Percentiles rank a stretch among this genome's conserved stretches.
phyloP scores from a whole-genome alignment of 2,113 vertebrate genomes.

The Solea senegalensis region DNA sequence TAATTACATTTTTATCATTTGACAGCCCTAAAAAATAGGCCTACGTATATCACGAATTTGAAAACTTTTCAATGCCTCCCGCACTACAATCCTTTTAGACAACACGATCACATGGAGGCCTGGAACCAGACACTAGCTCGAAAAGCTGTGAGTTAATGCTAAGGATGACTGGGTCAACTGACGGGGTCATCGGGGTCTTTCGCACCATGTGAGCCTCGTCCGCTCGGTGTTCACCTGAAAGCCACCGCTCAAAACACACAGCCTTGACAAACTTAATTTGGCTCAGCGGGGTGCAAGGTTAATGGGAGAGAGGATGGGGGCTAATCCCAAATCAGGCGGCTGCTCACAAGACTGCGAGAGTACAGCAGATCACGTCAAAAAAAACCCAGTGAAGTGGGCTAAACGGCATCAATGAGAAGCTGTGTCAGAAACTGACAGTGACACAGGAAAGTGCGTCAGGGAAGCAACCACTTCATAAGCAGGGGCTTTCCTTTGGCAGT shows the following conservation, averaged over 20 bases:
- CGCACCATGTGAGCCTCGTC: slow-evolving; percentile 17
- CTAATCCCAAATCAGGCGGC: slow-evolving; percentile 86
- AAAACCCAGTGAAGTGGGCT: slow-evolving; percentile 40
- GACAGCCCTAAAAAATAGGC: too few relatives aligned
- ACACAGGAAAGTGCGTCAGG: slow-evolving; percentile 61
- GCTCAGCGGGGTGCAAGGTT: slow-evolving; percentile 42
- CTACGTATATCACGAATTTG: too few relatives aligned
- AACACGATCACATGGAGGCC: not conserved
- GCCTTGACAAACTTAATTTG: slow-evolving; percentile 36
- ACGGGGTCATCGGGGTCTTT: slow-evolving; percentile 45
- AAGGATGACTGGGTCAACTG: slow-evolving; percentile 50
- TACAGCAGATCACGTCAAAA: slow-evolving; percentile 44
- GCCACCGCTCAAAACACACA: slow-evolving; percentile 2
- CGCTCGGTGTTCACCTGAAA: slow-evolving; percentile 19
- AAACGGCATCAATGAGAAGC: slow-evolving; percentile 65
- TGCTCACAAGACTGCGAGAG: slow-evolving; percentile 81
- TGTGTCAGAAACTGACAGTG: slow-evolving; percentile 61
- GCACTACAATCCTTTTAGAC: slow-evolving; percentile 16
- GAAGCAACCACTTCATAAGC: slow-evolving; percentile 54
- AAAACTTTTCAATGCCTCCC: too few relatives aligned
- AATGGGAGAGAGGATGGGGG: slow-evolving; percentile 38
- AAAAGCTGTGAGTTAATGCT: slow-evolving; percentile 27
- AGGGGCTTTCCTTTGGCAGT: slow-evolving; percentile 75
- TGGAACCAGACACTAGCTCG: slow-evolving; percentile 14
- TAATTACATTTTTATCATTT: too few relatives aligned